Evolutionary conservation across 2,113 vertebrate genomes (phyloP), one percentile per base, ranked within the genome.

Genomic region (Dermatemys mawii): DNA sequence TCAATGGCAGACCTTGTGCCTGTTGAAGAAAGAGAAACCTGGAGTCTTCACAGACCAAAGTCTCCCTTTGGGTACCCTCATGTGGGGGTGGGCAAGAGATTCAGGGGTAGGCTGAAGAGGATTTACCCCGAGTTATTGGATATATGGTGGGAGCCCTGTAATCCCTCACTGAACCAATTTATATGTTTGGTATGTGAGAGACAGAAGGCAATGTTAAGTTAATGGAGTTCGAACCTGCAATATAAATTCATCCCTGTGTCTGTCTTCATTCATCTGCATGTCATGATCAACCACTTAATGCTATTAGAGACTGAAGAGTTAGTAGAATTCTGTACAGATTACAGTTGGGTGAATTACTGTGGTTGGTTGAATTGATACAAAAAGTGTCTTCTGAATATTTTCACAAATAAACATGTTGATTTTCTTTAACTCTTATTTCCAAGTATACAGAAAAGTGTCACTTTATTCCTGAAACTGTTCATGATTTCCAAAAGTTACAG

Each of bases 231-330:
- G 48, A 51, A 2, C 14, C 54, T 29, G 35, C 17, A 70, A 70
- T 70, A 38, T 21, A 70, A 70, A 79, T 67, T 44, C 70, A 1
- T 55, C 87, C 16, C 0, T 0, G 27, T 53, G 12, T 2, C 0
- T 2, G 32, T 41, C 19, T 21, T 92, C 44, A 53, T 50, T 90
- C 44, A 53, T 46, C 38, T 86, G 22, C 19, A 63, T 84, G 3
- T 0, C 49, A 41, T 89, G 46, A 82, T 7, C 63, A 89, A n/a
- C 24, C 81, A 29, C 0, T 1, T 21, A 80, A 63, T 48, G 22
- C 26, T 90, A 53, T 41, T 3, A 94, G 27, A 75, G 76, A 84
- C 9, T 4, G 35, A 63, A 84, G 38, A 81, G 44, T 55, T 6
- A 83, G n/a, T 70, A 19, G 63, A 3, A 10, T 8, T 93, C 22